A percentile compares a stretch with the other conserved stretches of the same genome.
Conservation (phyloP, 2,888 invertebrate species). For the Zonitis immaculata region DNA sequence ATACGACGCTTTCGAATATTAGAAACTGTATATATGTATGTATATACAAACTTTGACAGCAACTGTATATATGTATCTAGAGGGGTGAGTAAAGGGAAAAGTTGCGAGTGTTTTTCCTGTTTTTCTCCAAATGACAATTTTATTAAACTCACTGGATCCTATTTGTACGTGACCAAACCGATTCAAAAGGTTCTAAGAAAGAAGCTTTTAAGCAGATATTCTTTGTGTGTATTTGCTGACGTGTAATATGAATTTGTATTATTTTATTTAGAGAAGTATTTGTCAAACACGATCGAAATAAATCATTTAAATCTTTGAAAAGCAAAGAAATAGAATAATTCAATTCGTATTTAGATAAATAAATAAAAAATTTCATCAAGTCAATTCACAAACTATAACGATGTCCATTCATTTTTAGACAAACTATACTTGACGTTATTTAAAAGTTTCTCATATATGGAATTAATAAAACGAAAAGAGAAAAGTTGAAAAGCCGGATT, state of each 20-base stretch:
- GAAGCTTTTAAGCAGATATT: not conserved
- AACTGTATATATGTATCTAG: not conserved
- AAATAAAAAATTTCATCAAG: no score
- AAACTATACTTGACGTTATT: no score
- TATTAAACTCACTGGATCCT: constrained; percentile 1
- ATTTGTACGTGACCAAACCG: constrained; percentile 8
- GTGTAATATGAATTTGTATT: not conserved
- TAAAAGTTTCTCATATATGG: no score
- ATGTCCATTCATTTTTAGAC: no score
- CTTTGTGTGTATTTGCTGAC: not conserved
- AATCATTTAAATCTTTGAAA: no score
- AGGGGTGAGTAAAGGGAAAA: not conserved
- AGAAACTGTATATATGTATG: not conserved
- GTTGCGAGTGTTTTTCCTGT: not conserved
- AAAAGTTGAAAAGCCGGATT: no score
- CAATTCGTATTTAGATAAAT: no score
- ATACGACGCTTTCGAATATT: not conserved
- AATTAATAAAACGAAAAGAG: no score
- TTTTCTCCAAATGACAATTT: not conserved
- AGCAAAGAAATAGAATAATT: no score
- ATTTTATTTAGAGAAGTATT: not conserved
- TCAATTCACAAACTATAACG: no score
- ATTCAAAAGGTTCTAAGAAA: not conserved
- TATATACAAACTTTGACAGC: not conserved
- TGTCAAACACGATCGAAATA: not conserved